Evolutionary conservation across 2,113 vertebrate genomes (phyloP), one percentile per base, ranked within the genome.

Genomic region (Rhinoptilus africanus): DNA sequence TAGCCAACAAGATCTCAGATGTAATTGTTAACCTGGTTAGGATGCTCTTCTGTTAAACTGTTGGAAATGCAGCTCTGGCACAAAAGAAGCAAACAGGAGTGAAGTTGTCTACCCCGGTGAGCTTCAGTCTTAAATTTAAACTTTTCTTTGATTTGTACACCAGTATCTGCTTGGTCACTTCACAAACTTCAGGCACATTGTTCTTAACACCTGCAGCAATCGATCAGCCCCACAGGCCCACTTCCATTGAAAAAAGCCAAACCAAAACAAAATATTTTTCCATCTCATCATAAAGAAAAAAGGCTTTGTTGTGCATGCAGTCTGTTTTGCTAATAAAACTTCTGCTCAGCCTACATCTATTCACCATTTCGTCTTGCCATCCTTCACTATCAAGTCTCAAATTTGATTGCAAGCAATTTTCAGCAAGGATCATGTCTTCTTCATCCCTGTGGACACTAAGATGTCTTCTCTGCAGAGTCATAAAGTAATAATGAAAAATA

Each of bases 371-470:
- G 18, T 63, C 68, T 81, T 89, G 62, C 48, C 15, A 50, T 63
- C 50, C 43, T 92, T 96, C 86, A 71, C 26, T 74, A 88, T 41
- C 75, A 92, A 84, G 79, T 47, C 63, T 64, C 32, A 63, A 66
- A 96, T 92, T 86, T 91, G 75, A 80, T 66, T 71, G 26, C 72
- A 88, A 86, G 45, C 27, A 57, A 16, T 91, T 95, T 93, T 86
- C 68, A 86, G 69, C 68, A 77, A 47, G 47, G 60, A 94, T 93
- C 27, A 53, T 41, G 22, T 83, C 28, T 11, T 88, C 51, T 77
- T 91, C 67, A 77, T 59, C 79, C 64, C 76, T 81, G 56, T 63
- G 64, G 68, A 89, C 37, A 74, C 59, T 71, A 51, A 73, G 63
- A 88, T 43, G 59, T 88, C 83, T 83, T 73, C 50, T 92, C 72